Evolutionary conservation across 2,113 vertebrate species (phyloP).

Genomic region (Laticauda laticaudata): DNA sequence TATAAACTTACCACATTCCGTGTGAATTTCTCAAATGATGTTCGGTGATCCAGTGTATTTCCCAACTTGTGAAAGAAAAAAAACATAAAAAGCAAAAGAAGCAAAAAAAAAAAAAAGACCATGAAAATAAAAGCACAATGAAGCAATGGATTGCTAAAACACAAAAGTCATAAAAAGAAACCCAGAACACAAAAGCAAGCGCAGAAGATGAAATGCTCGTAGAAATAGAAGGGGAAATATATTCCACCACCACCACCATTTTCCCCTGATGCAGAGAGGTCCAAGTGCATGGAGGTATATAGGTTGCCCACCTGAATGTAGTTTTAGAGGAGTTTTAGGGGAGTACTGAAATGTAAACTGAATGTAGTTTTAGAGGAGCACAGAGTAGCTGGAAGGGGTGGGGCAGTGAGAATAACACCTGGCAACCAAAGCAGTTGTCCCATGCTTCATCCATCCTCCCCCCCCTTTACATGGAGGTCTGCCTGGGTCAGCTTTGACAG

Average conservation of each 20-base stretch:
- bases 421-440: neutral
- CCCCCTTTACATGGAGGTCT: neutral
- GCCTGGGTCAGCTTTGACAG: neutral
- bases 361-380: neutral
- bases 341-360: neutral
- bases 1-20: constrained; percentile 81
- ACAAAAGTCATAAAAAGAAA: constrained; percentile 50
- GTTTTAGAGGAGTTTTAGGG: neutral
- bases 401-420: neutral
- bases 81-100: constrained; percentile 50
- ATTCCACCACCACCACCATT: constrained; percentile 9
- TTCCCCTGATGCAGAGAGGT: neutral
- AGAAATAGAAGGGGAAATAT: constrained; percentile 42
- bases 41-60: constrained; percentile 80
- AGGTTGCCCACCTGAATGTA: neutral
- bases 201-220: constrained; percentile 16
- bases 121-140: constrained; percentile 64
- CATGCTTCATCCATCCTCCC: neutral
- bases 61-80: constrained; percentile 72
- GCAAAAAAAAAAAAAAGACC: constrained; percentile 54
- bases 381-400: neutral
- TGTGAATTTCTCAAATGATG: constrained; percentile 85
- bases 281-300: neutral
- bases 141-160: constrained; percentile 59
- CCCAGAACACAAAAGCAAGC: constrained; percentile 45